These are phyloP conservation scores for Zaprionus capensis DNA, from an alignment of 1,140 invertebrate species.

Conservation along the genomic window DNA sequence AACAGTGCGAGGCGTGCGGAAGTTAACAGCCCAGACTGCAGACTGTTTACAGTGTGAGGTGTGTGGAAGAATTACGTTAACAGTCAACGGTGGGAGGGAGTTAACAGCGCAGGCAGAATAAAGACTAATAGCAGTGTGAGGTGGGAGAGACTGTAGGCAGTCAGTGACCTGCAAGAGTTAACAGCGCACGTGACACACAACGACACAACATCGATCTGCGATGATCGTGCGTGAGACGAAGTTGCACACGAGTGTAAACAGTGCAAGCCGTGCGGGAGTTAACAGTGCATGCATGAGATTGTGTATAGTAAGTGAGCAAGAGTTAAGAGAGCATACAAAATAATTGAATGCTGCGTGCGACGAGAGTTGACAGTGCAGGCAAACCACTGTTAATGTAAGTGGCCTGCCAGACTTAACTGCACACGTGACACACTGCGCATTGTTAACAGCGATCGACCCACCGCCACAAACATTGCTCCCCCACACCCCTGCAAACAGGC, in stretches of 20 bases:
- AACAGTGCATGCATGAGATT: background rate
- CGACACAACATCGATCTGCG: background rate
- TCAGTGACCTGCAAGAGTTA: no score
- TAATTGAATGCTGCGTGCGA: no score
- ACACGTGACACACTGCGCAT: background rate
- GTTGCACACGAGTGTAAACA: background rate
- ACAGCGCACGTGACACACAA: no score
- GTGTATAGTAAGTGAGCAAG: no score
- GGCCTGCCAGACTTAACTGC: background rate
- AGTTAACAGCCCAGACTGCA: background rate
- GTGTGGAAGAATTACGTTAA: background rate
- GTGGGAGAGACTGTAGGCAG: no score
- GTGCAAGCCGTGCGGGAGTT: background rate
- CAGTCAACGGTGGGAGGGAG: no score
- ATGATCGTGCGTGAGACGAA: conserved; percentile 35
- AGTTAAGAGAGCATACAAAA: background rate
- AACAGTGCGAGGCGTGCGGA: background rate
- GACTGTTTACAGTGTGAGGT: background rate
- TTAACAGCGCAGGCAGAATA: no score
- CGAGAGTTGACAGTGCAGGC: background rate
- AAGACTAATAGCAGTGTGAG: no score
- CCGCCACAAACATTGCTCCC: no score
- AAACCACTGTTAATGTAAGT: no score
- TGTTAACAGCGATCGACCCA: background rate
- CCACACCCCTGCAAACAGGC: background rate